A percentile compares a stretch with the other conserved stretches of the same genome.
These are phyloP conservation scores for Pseudococcus viburni DNA, from an alignment of 2,888 invertebrate species.

Conservation along the genomic window DNA sequence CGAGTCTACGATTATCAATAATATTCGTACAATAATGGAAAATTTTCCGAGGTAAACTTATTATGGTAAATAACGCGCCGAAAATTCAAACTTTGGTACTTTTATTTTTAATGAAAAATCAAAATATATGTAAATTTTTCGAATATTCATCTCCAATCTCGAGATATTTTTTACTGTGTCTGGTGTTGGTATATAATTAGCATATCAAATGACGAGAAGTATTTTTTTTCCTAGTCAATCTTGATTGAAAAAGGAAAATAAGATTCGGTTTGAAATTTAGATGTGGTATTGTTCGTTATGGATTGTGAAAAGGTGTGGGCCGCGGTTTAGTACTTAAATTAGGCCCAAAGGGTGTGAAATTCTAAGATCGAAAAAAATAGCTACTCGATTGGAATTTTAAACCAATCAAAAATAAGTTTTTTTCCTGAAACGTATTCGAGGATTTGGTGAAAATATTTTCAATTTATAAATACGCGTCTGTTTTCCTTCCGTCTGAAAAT, in stretches of 20 bases:
- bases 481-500: neutral
- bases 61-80: neutral
- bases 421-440: neutral
- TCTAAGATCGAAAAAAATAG: neutral
- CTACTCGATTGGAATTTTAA: neutral
- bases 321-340: neutral
- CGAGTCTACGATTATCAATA: neutral
- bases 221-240: neutral
- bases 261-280: neutral
- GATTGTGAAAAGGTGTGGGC: neutral
- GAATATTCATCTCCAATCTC: constrained; percentile 1
- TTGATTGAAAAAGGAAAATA: constrained; percentile 17
- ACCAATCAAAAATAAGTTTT: constrained; percentile 8
- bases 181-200: neutral
- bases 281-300: neutral
- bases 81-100: neutral
- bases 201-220: constrained; percentile 15
- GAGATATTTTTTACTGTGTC: neutral
- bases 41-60: neutral
- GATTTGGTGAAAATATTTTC: neutral
- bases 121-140: constrained; percentile 1
- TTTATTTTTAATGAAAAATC: neutral
- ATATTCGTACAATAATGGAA: neutral
- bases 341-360: neutral
- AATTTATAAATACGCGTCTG: neutral